These are phyloP conservation scores for Proisotoma minuta DNA, from an alignment of 2,888 invertebrate genomes.

Conservation along the genomic window DNA sequence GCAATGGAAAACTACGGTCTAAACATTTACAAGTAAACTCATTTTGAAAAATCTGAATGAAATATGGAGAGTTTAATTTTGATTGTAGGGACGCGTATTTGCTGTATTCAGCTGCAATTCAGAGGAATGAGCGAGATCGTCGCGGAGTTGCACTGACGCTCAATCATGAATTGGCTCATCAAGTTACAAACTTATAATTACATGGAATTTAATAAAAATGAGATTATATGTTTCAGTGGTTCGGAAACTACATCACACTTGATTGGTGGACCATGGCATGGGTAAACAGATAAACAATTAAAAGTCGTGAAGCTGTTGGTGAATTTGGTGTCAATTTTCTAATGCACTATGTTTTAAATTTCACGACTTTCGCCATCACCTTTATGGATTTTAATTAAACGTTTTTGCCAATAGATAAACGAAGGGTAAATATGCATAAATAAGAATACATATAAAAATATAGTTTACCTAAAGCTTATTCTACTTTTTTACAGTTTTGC, in stretches of 20 bases:
- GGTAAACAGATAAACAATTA: too few relatives aligned
- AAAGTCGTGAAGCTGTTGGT: too few relatives aligned
- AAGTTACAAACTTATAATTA: conserved; percentile 55
- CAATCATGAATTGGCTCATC: conserved; percentile 67
- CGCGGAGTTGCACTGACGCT: conserved; percentile 48
- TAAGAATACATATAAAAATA: too few relatives aligned
- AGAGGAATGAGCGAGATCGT: conserved; percentile 28
- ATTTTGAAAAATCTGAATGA: background rate
- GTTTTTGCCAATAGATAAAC: too few relatives aligned
- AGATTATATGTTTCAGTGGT: conserved; percentile 16
- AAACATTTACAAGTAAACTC: conserved; percentile 31
- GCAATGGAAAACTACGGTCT: conserved; percentile 37
- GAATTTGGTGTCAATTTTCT: too few relatives aligned
- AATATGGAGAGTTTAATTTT: background rate
- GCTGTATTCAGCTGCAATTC: conserved; percentile 17
- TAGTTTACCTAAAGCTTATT: too few relatives aligned
- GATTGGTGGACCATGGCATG: conserved; percentile 50
- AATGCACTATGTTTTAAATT: too few relatives aligned
- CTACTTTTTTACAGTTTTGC: conserved; percentile 57
- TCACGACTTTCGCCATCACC: too few relatives aligned
- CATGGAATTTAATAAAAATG: too few relatives aligned
- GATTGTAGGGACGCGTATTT: conserved; percentile 45
- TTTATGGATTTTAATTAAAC: too few relatives aligned
- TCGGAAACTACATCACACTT: conserved; percentile 48
- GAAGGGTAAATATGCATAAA: too few relatives aligned